Evolutionary conservation across 1,140 invertebrate species (phyloP).

Genomic region (Lasioglossum baleicum): DNA sequence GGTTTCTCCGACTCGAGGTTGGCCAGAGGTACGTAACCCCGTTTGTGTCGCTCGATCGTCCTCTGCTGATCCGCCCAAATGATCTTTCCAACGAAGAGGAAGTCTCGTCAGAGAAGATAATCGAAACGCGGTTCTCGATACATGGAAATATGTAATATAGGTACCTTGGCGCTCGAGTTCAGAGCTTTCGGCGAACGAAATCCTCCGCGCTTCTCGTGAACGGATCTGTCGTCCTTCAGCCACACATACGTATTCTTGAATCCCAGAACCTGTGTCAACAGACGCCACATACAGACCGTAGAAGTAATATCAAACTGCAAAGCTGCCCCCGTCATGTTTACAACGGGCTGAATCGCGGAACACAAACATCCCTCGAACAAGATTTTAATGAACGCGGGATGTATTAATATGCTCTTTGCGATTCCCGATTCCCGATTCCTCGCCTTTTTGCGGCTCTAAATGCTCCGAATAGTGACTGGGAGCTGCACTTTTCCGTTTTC

Average conservation of each 20-base stretch:
- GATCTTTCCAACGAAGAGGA: slow-evolving; percentile 77
- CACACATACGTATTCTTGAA: slow-evolving; percentile 82
- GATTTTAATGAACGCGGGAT: slow-evolving; percentile 10
- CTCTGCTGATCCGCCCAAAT: slow-evolving; percentile 86
- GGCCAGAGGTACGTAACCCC: slow-evolving; percentile 78
- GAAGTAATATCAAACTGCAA: background rate
- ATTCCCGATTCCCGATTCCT: background rate
- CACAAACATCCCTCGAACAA: slow-evolving; percentile 2
- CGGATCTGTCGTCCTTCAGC: slow-evolving; percentile 74
- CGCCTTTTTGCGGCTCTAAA: no score
- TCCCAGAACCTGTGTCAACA: slow-evolving; percentile 78
- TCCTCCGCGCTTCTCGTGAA: slow-evolving; percentile 71
- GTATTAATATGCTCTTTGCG: background rate
- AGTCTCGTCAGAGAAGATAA: no score
- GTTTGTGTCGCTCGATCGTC: slow-evolving; percentile 78
- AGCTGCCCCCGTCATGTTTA: background rate
- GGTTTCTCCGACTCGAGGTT: slow-evolving; percentile 65
- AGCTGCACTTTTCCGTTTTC: no score
- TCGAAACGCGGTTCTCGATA: no score
- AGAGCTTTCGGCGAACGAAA: slow-evolving; percentile 64
- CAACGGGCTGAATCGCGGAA: background rate
- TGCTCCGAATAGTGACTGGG: no score
- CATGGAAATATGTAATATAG: slow-evolving; percentile 14
- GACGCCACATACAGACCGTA: slow-evolving; percentile 22
- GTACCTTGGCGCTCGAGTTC: slow-evolving; percentile 74